These are phyloP conservation scores for Romanogobio albipinnatus DNA, from an alignment of 2,113 vertebrate species.

Conservation along the genomic window DNA sequence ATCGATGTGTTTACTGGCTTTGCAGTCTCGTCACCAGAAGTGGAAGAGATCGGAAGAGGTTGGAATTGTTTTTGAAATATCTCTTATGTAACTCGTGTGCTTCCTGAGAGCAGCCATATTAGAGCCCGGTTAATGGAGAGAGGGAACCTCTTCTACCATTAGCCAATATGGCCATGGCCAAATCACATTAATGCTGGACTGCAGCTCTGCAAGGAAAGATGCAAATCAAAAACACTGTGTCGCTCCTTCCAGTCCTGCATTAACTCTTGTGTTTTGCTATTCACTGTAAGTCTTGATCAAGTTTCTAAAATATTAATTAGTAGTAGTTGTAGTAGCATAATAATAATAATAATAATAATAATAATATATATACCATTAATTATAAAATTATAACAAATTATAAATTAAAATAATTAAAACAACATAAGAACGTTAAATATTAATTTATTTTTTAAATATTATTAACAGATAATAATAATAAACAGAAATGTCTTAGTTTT, in stretches of 20 bases:
- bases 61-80: conserved; percentile 35
- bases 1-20: conserved; percentile 7
- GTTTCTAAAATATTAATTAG: too few species aligned
- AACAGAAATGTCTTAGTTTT: too few species aligned
- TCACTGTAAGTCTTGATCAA: not conserved
- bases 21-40: conserved; percentile 19
- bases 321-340: too few species aligned
- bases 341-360: too few species aligned
- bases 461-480: too few species aligned
- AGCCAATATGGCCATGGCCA: conserved; percentile 36
- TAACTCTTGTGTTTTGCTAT: not conserved
- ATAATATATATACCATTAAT: too few species aligned
- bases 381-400: too few species aligned
- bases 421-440: too few species aligned
- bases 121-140: conserved; percentile 42
- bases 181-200: conserved; percentile 42
- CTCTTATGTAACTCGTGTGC: conserved; percentile 39
- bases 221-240: conserved; percentile 1
- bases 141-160: conserved; percentile 44
- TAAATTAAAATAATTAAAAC: too few species aligned
- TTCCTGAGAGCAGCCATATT: conserved; percentile 49
- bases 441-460: too few species aligned
- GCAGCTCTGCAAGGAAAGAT: conserved; percentile 32
- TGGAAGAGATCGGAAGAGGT: conserved; percentile 34
- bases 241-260: not conserved